Evolutionary conservation across 2,113 vertebrate genomes (phyloP).

Genomic region (Nerophis lumbriciformis): DNA sequence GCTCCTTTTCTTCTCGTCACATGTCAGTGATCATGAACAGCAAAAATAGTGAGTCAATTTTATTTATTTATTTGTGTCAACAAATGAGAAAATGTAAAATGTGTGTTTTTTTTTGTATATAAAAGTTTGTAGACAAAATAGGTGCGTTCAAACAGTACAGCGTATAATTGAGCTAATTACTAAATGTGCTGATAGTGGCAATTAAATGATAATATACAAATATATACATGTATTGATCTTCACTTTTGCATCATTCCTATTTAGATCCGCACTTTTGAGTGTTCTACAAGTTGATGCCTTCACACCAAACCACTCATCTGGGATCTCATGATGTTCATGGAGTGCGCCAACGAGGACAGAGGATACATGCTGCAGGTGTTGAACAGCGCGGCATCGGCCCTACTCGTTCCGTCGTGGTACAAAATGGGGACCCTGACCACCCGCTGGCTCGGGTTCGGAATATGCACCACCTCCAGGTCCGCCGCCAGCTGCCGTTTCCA

Average conservation of each 20-base stretch:
- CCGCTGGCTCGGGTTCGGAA: constrained; percentile 79
- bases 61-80: constrained; percentile 56
- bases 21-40: background rate
- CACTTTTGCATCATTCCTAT: constrained; percentile 29
- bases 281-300: constrained; percentile 20
- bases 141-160: constrained; percentile 38
- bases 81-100: constrained; percentile 63
- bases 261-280: constrained; percentile 43
- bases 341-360: constrained; percentile 79
- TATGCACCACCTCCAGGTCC: constrained; percentile 80
- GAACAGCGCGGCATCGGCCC: constrained; percentile 65
- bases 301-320: constrained; percentile 89
- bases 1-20: too few species aligned
- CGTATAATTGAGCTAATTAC: background rate
- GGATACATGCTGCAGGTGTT: constrained; percentile 77
- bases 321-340: constrained; percentile 80
- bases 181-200: background rate
- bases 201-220: constrained; percentile 7
- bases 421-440: constrained; percentile 88
- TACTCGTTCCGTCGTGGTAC: constrained; percentile 79
- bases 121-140: constrained; percentile 60
- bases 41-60: constrained; percentile 15
- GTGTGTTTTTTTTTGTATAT: constrained; percentile 56
- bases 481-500: constrained; percentile 90
- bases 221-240: constrained; percentile 9